phyloP scores from a whole-genome alignment of 2,888 invertebrate species.

The Caradrina clavipalpis region DNA sequence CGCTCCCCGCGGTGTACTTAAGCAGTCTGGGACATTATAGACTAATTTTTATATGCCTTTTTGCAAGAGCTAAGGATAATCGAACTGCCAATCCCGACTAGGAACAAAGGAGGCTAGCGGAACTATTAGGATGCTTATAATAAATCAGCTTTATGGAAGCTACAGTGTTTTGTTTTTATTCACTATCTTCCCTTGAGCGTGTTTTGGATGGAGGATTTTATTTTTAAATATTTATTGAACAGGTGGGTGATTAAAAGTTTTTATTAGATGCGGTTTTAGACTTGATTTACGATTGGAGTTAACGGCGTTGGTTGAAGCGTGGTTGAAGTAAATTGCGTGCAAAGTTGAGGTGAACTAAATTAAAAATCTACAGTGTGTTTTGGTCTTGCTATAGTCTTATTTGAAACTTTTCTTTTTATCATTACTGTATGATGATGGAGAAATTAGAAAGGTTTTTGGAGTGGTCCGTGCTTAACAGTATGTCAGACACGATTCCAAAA shows the following conservation, averaged over 20 bases:
- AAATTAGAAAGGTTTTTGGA: no score
- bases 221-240: constrained; percentile 33
- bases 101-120: constrained; percentile 79
- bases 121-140: constrained; percentile 78
- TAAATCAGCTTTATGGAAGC: constrained; percentile 70
- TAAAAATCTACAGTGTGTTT: background rate
- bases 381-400: background rate
- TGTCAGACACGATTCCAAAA: no score
- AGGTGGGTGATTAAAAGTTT: constrained; percentile 29
- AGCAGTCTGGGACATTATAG: constrained; percentile 86
- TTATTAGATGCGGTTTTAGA: constrained; percentile 8
- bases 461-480: no score
- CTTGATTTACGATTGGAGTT: constrained; percentile 24
- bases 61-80: constrained; percentile 85
- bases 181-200: constrained; percentile 18
- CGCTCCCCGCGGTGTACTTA: constrained; percentile 85
- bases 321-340: constrained; percentile 1
- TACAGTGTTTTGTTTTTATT: constrained; percentile 51
- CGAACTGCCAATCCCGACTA: constrained; percentile 88
- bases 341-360: background rate
- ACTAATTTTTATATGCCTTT: constrained; percentile 88
- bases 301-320: no score
- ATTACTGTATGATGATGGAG: no score
- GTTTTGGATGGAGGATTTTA: constrained; percentile 12
- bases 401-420: background rate